Evolutionary conservation across 2,797 vertebrate species (phyloP).

Genomic region (Cheirogaleus major): DNA sequence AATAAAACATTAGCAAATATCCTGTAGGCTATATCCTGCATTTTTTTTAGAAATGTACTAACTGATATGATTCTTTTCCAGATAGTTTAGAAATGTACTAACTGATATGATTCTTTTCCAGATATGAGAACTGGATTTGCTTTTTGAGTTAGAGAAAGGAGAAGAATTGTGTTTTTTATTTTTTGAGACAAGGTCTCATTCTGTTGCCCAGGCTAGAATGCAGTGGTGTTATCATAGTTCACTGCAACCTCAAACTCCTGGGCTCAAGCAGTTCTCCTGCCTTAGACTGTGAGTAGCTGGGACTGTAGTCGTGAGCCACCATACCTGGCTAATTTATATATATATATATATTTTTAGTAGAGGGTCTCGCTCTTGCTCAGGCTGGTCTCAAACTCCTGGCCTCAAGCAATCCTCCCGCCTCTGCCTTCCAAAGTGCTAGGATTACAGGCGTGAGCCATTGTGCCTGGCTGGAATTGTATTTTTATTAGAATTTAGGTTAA

Average conservation of each 20-base stretch:
- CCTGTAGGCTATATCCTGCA: background rate
- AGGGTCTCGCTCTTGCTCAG: too few relatives aligned
- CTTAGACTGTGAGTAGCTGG: too few relatives aligned
- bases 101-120: background rate
- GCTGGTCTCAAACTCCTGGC: background rate
- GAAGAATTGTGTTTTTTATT: background rate
- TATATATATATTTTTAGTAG: too few relatives aligned
- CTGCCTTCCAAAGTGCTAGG: background rate
- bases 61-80: background rate
- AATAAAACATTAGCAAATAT: slow-evolving; percentile 37
- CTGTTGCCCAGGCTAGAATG: background rate
- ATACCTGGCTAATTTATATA: too few relatives aligned
- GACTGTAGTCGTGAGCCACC: too few relatives aligned
- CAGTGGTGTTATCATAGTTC: background rate
- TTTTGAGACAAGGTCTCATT: background rate
- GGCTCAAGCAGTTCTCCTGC: too few relatives aligned
- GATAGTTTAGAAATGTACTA: background rate
- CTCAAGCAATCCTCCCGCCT: background rate
- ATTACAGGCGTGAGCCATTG: background rate
- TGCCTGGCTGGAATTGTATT: background rate
- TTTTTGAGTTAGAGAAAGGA: background rate
- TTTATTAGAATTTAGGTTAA: slow-evolving; percentile 45
- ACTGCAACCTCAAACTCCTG: background rate
- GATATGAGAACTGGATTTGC: background rate
- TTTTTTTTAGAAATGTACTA: background rate